A percentile compares a stretch with the other conserved stretches of the same genome.
phyloP scores from a whole-genome alignment of 2,797 vertebrate genomes.

The Acanthurus lineatus region DNA sequence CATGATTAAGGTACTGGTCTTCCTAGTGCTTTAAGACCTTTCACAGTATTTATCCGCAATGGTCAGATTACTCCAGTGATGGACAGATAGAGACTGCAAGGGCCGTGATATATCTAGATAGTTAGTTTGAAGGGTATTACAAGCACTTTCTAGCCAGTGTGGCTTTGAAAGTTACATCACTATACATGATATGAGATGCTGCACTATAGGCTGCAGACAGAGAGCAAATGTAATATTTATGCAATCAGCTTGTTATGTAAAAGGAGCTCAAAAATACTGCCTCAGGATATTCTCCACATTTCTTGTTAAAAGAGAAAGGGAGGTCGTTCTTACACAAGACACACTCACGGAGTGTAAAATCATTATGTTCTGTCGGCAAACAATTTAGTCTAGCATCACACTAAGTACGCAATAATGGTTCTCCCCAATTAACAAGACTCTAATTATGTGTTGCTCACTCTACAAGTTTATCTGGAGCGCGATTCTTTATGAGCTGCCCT shows the following conservation, averaged over 20 bases:
- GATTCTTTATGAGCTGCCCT: conserved; percentile 40
- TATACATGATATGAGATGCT: conserved; percentile 33
- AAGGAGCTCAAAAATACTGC: conserved; percentile 73
- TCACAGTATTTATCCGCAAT: conserved; percentile 69
- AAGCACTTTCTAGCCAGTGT: conserved; percentile 25
- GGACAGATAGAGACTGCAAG: conserved; percentile 71
- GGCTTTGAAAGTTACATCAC: conserved; percentile 60
- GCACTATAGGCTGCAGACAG: conserved; percentile 35
- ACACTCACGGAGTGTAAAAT: conserved; percentile 74
- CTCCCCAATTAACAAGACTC: conserved; percentile 77
- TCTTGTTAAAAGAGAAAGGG: conserved; percentile 66
- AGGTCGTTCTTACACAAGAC: conserved; percentile 63
- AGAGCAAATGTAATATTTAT: conserved; percentile 71
- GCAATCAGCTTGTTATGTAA: conserved; percentile 73
- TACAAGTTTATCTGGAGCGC: conserved; percentile 57
- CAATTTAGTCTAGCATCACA: conserved; percentile 68
- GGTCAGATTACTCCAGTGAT: conserved; percentile 75
- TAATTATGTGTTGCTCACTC: conserved; percentile 77
- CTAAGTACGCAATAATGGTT: conserved; percentile 71
- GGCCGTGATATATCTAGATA: conserved; percentile 61
- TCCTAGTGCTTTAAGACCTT: conserved; percentile 68
- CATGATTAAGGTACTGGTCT: conserved; percentile 77
- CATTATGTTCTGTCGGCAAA: conserved; percentile 77
- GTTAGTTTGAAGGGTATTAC: conserved; percentile 63
- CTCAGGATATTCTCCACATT: conserved; percentile 71